phyloP scores from a whole-genome alignment of 2,113 vertebrate genomes.

The Piaya cayana region DNA sequence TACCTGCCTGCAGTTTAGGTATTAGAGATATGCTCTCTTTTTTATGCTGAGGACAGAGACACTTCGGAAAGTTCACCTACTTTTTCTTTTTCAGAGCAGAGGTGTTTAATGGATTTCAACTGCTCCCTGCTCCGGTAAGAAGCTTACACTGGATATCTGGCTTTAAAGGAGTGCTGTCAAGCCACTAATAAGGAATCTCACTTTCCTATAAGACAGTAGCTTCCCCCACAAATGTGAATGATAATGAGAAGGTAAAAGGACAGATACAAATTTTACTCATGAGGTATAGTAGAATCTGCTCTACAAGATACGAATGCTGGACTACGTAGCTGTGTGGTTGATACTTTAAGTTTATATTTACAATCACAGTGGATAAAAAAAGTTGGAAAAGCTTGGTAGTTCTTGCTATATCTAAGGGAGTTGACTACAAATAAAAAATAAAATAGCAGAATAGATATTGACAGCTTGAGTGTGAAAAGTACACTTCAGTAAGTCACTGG shows the following conservation, averaged over 20 bases:
- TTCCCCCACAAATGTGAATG: not conserved
- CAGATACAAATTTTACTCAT: not conserved
- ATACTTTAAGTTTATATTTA: not conserved
- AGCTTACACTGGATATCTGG: not conserved
- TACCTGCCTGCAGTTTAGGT: not conserved
- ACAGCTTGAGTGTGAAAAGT: not conserved
- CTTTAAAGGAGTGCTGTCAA: not conserved
- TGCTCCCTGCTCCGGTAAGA: not conserved
- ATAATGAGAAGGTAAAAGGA: not conserved
- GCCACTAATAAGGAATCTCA: not conserved
- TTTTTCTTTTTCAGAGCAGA: not conserved
- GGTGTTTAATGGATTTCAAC: not conserved
- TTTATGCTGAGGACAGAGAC: not conserved
- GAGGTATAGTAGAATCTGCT: not conserved
- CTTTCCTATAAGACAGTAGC: not conserved
- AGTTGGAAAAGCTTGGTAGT: fast-evolving
- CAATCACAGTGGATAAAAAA: not conserved
- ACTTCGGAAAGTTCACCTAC: not conserved
- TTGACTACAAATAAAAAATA: not conserved
- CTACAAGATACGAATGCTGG: not conserved
- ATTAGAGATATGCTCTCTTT: not conserved
- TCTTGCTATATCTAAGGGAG: not conserved
- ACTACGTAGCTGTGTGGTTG: not conserved
- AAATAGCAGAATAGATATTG: not conserved
- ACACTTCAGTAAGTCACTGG: not conserved